A percentile compares a stretch with the other conserved stretches of the same genome.
These are phyloP conservation scores for Lontra canadensis DNA, from an alignment of 2,113 vertebrate genomes.

Conservation along the genomic window DNA sequence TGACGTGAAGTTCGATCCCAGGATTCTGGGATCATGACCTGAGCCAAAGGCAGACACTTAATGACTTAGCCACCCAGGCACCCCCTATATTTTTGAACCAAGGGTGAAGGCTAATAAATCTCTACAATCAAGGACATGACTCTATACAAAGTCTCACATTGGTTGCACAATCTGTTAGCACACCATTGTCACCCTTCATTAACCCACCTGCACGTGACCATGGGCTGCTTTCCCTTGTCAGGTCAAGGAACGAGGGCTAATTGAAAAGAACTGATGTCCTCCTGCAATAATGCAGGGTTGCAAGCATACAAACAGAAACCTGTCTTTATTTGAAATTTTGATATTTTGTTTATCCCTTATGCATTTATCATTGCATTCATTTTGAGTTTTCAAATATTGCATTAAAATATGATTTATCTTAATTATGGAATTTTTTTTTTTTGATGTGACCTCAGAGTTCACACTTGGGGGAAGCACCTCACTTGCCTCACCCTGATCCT, in stretches of 20 bases:
- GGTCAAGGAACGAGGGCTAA: not conserved
- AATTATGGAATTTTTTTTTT: not conserved
- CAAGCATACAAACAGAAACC: not conserved
- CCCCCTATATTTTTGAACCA: not conserved
- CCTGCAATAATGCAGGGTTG: not conserved
- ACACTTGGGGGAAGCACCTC: not conserved
- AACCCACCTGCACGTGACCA: not conserved
- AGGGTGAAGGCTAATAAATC: not conserved
- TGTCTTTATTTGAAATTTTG: not conserved
- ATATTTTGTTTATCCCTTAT: too few species aligned
- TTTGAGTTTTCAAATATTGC: not conserved
- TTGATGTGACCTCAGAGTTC: not conserved
- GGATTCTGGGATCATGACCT: too few species aligned
- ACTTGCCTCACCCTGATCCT: not conserved
- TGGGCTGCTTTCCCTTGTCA: rapidly evolving
- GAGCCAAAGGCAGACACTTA: too few species aligned
- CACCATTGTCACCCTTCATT: rapidly evolving
- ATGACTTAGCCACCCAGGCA: too few species aligned
- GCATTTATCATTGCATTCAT: not conserved
- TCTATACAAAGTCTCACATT: not conserved
- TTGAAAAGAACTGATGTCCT: not conserved
- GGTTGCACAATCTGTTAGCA: not conserved
- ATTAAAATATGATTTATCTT: not conserved
- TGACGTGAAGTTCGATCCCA: too few species aligned
- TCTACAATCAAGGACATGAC: not conserved